Conservation (phyloP, 2,797 vertebrate genomes). For the Neosilurus mollespiculum region DNA sequence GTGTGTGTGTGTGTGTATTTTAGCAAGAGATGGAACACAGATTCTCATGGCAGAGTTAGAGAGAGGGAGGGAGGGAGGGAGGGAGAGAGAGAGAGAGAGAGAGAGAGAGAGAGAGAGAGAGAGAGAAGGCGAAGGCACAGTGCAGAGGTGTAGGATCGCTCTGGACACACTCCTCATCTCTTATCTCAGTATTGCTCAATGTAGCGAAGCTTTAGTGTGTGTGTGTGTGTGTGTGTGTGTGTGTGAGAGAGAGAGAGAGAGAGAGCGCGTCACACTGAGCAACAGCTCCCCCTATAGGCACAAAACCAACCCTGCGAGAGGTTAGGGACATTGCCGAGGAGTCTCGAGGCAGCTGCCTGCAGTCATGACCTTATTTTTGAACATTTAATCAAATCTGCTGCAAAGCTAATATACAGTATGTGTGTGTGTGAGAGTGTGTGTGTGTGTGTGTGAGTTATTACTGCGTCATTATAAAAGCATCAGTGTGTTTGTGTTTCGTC, state of each 20-base stretch:
- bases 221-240: neutral
- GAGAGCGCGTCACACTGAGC: conserved; percentile 56
- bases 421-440: conserved; percentile 6
- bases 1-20: conserved; percentile 1
- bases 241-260: neutral
- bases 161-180: conserved; percentile 35
- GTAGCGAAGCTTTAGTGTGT: neutral
- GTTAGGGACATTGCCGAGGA: neutral
- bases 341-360: neutral
- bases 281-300: conserved; percentile 77
- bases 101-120: conserved; percentile 7
- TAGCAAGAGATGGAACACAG: conserved; percentile 35
- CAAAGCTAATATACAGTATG: neutral
- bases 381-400: conserved; percentile 17
- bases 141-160: conserved; percentile 37
- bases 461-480: conserved; percentile 17
- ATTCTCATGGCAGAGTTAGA: conserved; percentile 28
- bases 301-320: neutral
- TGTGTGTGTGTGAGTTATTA: neutral
- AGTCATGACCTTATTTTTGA: conserved; percentile 8
- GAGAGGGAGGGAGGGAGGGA: neutral
- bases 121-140: conserved; percentile 19
- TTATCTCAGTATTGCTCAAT: conserved; percentile 20
- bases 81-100: neutral
- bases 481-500: conserved; percentile 9